Evolutionary conservation across 2,888 invertebrate species (phyloP), one percentile per base, ranked within the genome.

Genomic region (Oegoconia quadripuncta): DNA sequence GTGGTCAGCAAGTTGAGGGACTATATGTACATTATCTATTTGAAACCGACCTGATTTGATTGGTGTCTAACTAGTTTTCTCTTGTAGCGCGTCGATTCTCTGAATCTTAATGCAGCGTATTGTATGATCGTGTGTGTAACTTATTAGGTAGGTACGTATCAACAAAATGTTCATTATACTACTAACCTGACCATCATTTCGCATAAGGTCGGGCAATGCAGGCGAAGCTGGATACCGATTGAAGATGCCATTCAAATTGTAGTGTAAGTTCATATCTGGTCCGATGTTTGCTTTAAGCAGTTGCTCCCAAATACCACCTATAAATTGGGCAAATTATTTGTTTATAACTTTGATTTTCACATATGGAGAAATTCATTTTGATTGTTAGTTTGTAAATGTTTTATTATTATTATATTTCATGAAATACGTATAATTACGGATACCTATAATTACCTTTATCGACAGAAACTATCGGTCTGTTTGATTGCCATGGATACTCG

Each of bases 281-380:
- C 87, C 87, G 23, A 87, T 87, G 44, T 87, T 87, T 0, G 84
- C 86, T 55, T 84, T 86, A n/a, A 87, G 62, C 1, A 87, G 57
- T 41, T 86, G 84, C 44, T 86, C 84, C 87, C 87, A 87, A 44
- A 87, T 84, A 6, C 84, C 84, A 58, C 84, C 87, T 86, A 42
- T 43, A 34, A 23, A 31, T n/a, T n/a, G n/a, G n/a, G n/a, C n/a
- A n/a, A n/a, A n/a, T n/a, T n/a, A n/a, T n/a, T n/a, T n/a, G n/a
- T n/a, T n/a, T n/a, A n/a, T n/a, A n/a, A n/a, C n/a, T n/a, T n/a
- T n/a, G n/a, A n/a, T n/a, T n/a, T n/a, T n/a, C n/a, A n/a, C n/a
- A n/a, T n/a, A n/a, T n/a, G n/a, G n/a, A n/a, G n/a, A n/a, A n/a
- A n/a, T n/a, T n/a, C n/a, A n/a, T n/a, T n/a, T n/a, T n/a, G n/a